Base-by-base conservation (phyloP, 2,113 vertebrate species). In the Spea multiplicata region DNA sequence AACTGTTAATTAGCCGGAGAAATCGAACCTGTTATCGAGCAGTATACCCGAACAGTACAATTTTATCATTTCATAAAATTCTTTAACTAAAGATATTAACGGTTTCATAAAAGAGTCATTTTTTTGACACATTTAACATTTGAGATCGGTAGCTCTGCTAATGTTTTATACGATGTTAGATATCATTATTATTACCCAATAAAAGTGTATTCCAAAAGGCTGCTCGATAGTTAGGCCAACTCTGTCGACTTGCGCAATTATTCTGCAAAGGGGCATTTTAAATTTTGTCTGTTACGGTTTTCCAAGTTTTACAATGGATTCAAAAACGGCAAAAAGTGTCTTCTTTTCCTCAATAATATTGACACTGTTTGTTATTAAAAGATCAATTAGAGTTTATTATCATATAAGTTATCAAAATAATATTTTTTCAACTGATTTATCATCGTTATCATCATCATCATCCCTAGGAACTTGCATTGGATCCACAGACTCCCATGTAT, bases 101-200 rank as follows among this genome's bases (percentile, higher is more conserved):
- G 62, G 62, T 79, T 79, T 79, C 53, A 79, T 79, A 79, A 79
- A 79, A 79, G 65, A 73, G 77, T 79, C 70, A 73, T 73, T 73
- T 79, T 30, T 79, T 79, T 73, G 70, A 73, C 70, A 73, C 77
- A 59, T 66, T 46, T 73, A 79, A 79, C 77, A 79, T 73, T 73
- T 79, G 70, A 66, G 77, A 73, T 73, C 70, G 10, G 62, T 55
- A n/a, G 69, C 48, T 73, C 59, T 57, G 76, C 69, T 79, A 79
- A 79, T 79, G 77, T 61, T 79, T 79, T 79, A 79, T 79, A 79
- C 44, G 69, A 61, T 46, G 76, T 66, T 65, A 66, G 76, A 73
- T 79, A 79, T 79, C 77, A 79, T 79, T 79, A 79, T 79, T 79
- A 79, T 79, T 55, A 64, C 77, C 62, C 49, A 66, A 79, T 79